Conservation (phyloP, 2,888 invertebrate genomes). For the Trachelus stipa region DNA sequence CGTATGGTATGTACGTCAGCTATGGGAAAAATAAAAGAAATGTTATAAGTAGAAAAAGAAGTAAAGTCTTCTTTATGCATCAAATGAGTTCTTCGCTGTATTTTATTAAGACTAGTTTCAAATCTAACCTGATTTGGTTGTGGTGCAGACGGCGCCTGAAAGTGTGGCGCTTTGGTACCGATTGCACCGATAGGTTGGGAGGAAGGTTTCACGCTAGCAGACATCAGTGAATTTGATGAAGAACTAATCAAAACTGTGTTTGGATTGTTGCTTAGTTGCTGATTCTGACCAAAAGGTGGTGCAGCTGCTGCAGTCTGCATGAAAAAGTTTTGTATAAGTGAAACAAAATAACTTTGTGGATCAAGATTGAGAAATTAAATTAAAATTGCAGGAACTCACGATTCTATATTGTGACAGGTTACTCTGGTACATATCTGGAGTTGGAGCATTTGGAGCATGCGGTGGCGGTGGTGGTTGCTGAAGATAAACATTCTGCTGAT, state of each 20-base stretch:
- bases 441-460: constrained; percentile 68
- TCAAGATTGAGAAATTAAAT: neutral
- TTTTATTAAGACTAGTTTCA: neutral
- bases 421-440: constrained; percentile 80
- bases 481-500: constrained; percentile 67
- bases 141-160: constrained; percentile 70
- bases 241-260: constrained; percentile 90
- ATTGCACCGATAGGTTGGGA: constrained; percentile 87
- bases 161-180: constrained; percentile 74
- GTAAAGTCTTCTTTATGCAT: neutral
- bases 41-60: neutral
- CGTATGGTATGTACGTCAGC: constrained; percentile 73
- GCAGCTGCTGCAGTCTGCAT: constrained; percentile 66
- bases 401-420: constrained; percentile 73
- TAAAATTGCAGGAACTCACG: constrained; percentile 44
- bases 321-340: neutral
- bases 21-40: constrained; percentile 43
- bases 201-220: constrained; percentile 85
- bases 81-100: neutral
- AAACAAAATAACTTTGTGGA: neutral
- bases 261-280: constrained; percentile 83
- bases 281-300: constrained; percentile 83
- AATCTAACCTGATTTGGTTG: constrained; percentile 67
- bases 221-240: constrained; percentile 89
- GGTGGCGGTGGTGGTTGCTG: constrained; percentile 70